Evolutionary conservation across 2,797 vertebrate genomes (phyloP).

Genomic region (Chloroceryle amazona): DNA sequence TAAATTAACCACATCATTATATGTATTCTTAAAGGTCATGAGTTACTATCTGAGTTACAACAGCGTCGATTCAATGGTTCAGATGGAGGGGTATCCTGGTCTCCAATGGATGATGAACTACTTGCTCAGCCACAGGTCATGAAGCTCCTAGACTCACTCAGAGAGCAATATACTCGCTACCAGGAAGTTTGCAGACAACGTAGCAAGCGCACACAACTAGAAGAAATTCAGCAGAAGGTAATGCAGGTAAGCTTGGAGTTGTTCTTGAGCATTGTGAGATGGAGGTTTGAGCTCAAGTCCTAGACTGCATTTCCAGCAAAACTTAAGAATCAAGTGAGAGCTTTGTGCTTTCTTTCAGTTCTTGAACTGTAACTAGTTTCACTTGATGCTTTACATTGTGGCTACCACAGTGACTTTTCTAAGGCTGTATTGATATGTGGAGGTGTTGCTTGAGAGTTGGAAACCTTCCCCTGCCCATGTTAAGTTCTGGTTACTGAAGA

Average conservation of each 20-base stretch:
- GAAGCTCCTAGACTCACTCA: slow-evolving; percentile 94
- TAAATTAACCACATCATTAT: not conserved
- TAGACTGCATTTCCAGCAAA: not conserved
- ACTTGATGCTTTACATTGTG: not conserved
- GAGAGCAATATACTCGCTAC: slow-evolving; percentile 96
- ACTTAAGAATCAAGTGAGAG: not conserved
- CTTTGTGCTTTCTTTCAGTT: not conserved
- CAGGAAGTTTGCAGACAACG: slow-evolving; percentile 96
- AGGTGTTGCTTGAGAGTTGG: not conserved
- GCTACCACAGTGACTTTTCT: not conserved
- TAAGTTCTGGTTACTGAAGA: not conserved
- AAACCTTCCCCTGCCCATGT: not conserved
- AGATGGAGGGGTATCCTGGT: slow-evolving; percentile 93
- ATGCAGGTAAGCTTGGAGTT: slow-evolving; percentile 89
- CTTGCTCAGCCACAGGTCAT: slow-evolving; percentile 98
- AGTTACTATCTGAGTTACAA: slow-evolving; percentile 95
- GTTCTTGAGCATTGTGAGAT: not conserved
- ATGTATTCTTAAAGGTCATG: slow-evolving; percentile 86
- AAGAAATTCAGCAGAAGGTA: slow-evolving; percentile 97
- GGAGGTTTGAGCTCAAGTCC: not conserved
- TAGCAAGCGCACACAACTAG: slow-evolving; percentile 94
- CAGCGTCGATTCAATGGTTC: slow-evolving; percentile 96
- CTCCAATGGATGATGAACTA: slow-evolving; percentile 97
- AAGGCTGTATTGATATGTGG: fast-evolving
- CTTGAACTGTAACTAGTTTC: not conserved